Evolutionary conservation across 2,113 vertebrate species (phyloP).

Genomic region (Phaethon lepturus): DNA sequence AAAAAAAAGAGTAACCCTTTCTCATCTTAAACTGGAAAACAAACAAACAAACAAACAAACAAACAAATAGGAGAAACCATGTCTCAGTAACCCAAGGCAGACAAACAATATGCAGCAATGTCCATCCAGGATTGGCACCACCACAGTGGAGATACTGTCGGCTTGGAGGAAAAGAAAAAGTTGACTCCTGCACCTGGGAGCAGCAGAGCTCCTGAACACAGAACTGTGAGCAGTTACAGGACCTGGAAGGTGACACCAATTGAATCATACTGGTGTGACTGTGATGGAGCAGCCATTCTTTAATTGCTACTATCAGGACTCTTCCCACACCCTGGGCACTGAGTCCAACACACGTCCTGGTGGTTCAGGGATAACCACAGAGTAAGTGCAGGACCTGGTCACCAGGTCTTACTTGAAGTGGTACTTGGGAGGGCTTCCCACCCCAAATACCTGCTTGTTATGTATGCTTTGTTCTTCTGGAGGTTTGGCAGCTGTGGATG

Average conservation of each 20-base stretch:
- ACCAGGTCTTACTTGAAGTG: background rate
- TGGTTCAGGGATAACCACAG: background rate
- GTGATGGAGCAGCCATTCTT: background rate
- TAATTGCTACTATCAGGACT: background rate
- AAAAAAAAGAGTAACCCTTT: background rate
- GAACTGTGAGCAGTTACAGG: background rate
- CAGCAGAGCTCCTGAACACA: background rate
- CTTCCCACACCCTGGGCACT: background rate
- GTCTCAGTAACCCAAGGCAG: background rate
- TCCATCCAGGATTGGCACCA: background rate
- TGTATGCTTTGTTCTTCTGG: background rate
- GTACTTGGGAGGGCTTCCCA: background rate
- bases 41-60: background rate
- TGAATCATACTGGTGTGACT: background rate
- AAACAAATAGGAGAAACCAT: background rate
- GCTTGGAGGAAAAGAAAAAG: background rate
- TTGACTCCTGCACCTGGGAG: background rate
- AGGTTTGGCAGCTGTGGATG: background rate
- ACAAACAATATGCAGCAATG: background rate
- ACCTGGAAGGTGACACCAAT: background rate
- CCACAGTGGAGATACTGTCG: background rate
- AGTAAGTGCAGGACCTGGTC: background rate
- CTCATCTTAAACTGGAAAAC: background rate
- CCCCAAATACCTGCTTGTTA: rapidly evolving
- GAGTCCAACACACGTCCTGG: rapidly evolving